These are phyloP conservation scores for Rhinolophus sinicus DNA, from an alignment of 2,113 vertebrate species.

Conservation along the genomic window DNA sequence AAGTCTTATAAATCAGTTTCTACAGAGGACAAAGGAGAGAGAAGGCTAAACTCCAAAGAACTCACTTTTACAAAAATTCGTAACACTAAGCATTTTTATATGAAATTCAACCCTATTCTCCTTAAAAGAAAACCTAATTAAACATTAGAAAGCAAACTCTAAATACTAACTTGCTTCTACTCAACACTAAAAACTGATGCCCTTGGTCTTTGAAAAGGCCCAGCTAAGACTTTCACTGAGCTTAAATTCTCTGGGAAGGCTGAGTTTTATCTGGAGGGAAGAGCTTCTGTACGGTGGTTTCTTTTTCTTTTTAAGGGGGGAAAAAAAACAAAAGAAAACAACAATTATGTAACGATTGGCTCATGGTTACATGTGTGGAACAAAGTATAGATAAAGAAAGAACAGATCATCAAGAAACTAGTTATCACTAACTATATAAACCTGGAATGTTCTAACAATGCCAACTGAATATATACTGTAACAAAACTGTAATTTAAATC, in stretches of 20 bases:
- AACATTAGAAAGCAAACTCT: conserved; percentile 14
- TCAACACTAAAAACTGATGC: not conserved
- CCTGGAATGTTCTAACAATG: conserved; percentile 40
- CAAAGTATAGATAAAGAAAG: conserved; percentile 45
- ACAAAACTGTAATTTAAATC: conserved; percentile 66
- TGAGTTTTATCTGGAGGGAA: conserved; percentile 39
- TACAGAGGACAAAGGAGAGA: not conserved
- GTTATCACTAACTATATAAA: conserved; percentile 19
- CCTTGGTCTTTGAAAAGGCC: not conserved
- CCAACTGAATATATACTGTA: not conserved
- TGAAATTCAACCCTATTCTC: not conserved
- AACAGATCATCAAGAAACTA: not conserved
- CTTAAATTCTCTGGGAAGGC: conserved; percentile 42
- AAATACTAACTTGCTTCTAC: not conserved
- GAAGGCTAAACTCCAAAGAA: not conserved
- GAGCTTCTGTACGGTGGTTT: conserved; percentile 3
- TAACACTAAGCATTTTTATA: not conserved
- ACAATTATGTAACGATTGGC: conserved; percentile 44
- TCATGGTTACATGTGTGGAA: conserved; percentile 19
- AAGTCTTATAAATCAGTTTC: not conserved
- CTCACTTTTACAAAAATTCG: not conserved
- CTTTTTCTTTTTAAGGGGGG: not conserved
- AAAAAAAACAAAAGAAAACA: not conserved
- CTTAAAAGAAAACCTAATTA: conserved; percentile 32
- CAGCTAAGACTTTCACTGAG: not conserved